phyloP scores from a whole-genome alignment of 2,113 vertebrate genomes.

The Nycticebus coucang region DNA sequence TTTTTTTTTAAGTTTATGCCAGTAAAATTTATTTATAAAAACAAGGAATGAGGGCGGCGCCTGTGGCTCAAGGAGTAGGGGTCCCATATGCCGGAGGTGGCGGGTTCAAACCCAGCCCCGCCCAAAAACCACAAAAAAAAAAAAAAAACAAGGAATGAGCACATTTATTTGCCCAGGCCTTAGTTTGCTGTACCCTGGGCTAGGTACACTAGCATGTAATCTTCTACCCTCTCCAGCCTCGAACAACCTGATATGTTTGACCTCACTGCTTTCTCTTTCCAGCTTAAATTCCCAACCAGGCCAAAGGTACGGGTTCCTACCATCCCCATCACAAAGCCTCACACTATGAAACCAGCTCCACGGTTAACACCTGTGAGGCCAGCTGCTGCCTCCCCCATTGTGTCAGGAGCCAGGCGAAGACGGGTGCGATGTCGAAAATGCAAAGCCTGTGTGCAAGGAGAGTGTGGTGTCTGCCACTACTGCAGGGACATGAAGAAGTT shows the following conservation, averaged over 20 bases:
- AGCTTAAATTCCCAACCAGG: constrained; percentile 87
- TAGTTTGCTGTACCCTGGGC: background rate
- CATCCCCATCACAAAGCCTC: constrained; percentile 90
- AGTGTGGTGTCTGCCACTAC: constrained; percentile 95
- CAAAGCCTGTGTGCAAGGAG: constrained; percentile 92
- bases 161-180: constrained; percentile 32
- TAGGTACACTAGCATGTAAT: background rate
- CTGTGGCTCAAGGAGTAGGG: too few species aligned
- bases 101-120: too few species aligned
- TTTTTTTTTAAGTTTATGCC: background rate
- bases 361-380: constrained; percentile 88
- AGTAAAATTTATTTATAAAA: constrained; percentile 38
- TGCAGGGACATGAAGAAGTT: constrained; percentile 98
- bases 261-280: constrained; percentile 43
- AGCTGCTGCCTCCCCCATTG: constrained; percentile 86
- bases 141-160: background rate
- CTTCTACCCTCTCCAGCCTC: background rate
- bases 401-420: constrained; percentile 91
- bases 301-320: constrained; percentile 88
- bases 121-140: too few species aligned
- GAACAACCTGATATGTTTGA: background rate
- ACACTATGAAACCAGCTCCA: constrained; percentile 90
- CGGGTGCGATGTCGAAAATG: constrained; percentile 96
- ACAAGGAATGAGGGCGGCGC: background rate
- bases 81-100: too few species aligned